Base-by-base conservation (phyloP, 2,888 invertebrate species). In the Thera obeliscata region DNA sequence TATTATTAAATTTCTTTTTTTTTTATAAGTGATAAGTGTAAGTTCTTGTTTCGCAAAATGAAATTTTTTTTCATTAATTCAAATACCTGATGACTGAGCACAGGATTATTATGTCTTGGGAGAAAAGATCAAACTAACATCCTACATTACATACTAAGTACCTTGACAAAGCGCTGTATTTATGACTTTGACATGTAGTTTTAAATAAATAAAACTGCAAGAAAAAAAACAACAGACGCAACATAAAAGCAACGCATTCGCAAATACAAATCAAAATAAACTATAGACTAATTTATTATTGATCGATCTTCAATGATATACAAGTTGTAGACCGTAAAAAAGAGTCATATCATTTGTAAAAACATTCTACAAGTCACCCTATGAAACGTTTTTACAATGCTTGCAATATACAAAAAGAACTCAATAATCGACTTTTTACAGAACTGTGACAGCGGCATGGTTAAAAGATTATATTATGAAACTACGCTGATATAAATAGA, bases 231-330 rank as follows among this genome's bases (percentile, higher is more conserved):
- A 50, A 5, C 8, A 46, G 7, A 7, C 3, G 9, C 43, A 46
- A 43, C 3, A 41, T 49, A 56, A 56, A 43, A 22, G 38, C n/a
- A 56, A 56, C 49, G 1, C 56, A 22, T 9, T 33, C 9, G 8
- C 43, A 22, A 41, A 46, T 50, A 59, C 12, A 56, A 12, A 61
- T 61, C 46, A 61, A 43, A 52, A 46, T 6, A 52, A 61, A 22
- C 7, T n/a, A 52, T 61, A 59, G 56, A 48, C 43, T 58, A 52
- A 58, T 63, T 64, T 43, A 50, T 63, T 59, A 63, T 60, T 56
- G 41, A 67, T 67, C 43, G 57, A 67, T 67, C 50, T 49, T 35
- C 56, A 64, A 54, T 64, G 64, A 67, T 67, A 67, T 52, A 57
- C 64, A 64, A 54, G 49, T 52, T 59, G 22, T n/a, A 52, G 41